These are phyloP conservation scores for Slavum lentiscoides DNA, from an alignment of 2,888 invertebrate genomes.

Conservation along the genomic window DNA sequence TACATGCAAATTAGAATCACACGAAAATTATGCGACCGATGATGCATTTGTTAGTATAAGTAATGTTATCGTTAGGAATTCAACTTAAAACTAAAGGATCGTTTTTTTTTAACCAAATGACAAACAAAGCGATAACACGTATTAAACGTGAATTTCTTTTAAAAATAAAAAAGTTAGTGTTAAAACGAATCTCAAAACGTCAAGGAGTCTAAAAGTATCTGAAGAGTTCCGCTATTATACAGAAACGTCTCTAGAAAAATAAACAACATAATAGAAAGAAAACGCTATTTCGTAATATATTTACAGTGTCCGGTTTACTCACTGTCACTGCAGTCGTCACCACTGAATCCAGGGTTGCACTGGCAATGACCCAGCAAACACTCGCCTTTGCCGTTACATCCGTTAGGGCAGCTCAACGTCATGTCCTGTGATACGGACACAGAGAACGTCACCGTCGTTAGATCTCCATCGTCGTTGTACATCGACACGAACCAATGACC, in stretches of 20 bases:
- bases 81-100: not conserved
- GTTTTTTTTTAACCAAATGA: not conserved
- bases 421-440: constrained; percentile 86
- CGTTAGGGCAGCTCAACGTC: constrained; percentile 93
- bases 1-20: constrained; percentile 10
- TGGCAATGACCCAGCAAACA: constrained; percentile 93
- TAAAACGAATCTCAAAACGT: not conserved
- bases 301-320: constrained; percentile 61
- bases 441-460: constrained; percentile 82
- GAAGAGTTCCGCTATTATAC: not conserved
- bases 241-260: constrained; percentile 20
- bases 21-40: not conserved
- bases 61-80: no score
- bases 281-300: not conserved
- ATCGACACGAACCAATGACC: constrained; percentile 96
- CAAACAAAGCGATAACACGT: constrained; percentile 2
- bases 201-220: not conserved
- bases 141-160: not conserved
- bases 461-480: constrained; percentile 93
- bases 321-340: constrained; percentile 96
- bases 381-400: constrained; percentile 95
- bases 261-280: constrained; percentile 21
- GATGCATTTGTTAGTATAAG: no score
- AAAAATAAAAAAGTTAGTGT: not conserved
- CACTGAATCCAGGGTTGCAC: constrained; percentile 94